A percentile compares a stretch with the other conserved stretches of the same genome.
phyloP scores from a whole-genome alignment of 2,113 vertebrate species.

The Natator depressus region DNA sequence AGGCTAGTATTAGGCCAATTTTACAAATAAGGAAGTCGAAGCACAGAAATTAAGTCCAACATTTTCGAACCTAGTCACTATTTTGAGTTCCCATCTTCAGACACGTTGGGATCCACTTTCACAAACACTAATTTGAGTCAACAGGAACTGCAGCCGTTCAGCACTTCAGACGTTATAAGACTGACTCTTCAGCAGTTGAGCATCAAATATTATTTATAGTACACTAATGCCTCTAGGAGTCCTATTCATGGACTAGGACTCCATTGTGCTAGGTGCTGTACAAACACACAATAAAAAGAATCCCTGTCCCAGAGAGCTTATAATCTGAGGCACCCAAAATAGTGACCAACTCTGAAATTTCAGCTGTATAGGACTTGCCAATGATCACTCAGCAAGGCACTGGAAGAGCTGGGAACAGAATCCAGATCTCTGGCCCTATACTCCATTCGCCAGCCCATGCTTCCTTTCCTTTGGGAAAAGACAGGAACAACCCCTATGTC shows the following conservation, averaged over 20 bases:
- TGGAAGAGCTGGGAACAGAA: background rate
- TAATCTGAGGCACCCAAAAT: background rate
- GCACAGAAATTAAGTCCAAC: background rate
- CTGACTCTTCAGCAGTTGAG: background rate
- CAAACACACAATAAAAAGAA: background rate
- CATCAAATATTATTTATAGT: background rate
- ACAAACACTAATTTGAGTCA: background rate
- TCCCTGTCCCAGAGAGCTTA: background rate
- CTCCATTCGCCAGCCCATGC: background rate
- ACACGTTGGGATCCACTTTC: accelerated
- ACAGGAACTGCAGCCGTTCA: accelerated
- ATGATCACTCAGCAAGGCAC: background rate
- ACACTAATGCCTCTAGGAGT: background rate
- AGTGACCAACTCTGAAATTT: background rate
- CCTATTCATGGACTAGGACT: background rate
- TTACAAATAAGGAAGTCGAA: background rate
- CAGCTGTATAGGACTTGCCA: background rate
- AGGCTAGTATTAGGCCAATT: background rate
- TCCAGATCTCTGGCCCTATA: background rate
- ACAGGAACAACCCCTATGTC: background rate
- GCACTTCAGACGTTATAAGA: background rate
- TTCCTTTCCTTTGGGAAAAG: background rate
- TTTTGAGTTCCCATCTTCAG: background rate
- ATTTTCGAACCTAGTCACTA: background rate
- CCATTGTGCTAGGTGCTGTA: background rate